A percentile compares a stretch with the other conserved stretches of the same genome.
phyloP scores from a whole-genome alignment of 2,113 vertebrate genomes.

The Nycticebus coucang region DNA sequence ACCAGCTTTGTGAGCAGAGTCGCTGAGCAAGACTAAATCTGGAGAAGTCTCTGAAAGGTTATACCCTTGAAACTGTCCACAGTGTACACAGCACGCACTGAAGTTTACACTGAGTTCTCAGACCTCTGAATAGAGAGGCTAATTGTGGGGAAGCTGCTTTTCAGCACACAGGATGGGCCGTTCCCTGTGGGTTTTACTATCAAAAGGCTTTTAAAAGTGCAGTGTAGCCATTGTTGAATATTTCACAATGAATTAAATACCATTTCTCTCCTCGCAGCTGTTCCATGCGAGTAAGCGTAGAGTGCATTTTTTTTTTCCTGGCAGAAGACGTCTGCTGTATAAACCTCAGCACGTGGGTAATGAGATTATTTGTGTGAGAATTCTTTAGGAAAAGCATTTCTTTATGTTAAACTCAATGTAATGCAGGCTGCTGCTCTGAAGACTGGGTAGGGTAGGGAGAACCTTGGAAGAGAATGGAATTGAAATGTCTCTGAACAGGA shows the following conservation, averaged over 20 bases:
- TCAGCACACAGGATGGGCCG: conserved; percentile 75
- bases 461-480: background rate
- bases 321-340: conserved; percentile 73
- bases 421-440: conserved; percentile 50
- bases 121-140: conserved; percentile 74
- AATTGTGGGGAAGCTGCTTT: conserved; percentile 80
- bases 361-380: conserved; percentile 65
- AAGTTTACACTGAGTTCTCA: conserved; percentile 74
- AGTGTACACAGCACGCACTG: conserved; percentile 77
- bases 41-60: conserved; percentile 50
- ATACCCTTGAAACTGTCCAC: conserved; percentile 60
- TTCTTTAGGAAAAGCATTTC: conserved; percentile 40
- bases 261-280: conserved; percentile 80
- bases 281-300: conserved; percentile 52
- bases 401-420: conserved; percentile 64
- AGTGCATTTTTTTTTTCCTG: conserved; percentile 52
- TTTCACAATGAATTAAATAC: conserved; percentile 75
- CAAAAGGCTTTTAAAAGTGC: conserved; percentile 82
- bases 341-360: conserved; percentile 72
- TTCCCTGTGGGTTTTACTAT: conserved; percentile 77
- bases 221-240: conserved; percentile 71
- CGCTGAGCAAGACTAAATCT: background rate
- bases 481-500: background rate
- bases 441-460: background rate
- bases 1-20: background rate